Conservation (phyloP, 2,113 vertebrate genomes). For the Hyperopisus bebe region DNA sequence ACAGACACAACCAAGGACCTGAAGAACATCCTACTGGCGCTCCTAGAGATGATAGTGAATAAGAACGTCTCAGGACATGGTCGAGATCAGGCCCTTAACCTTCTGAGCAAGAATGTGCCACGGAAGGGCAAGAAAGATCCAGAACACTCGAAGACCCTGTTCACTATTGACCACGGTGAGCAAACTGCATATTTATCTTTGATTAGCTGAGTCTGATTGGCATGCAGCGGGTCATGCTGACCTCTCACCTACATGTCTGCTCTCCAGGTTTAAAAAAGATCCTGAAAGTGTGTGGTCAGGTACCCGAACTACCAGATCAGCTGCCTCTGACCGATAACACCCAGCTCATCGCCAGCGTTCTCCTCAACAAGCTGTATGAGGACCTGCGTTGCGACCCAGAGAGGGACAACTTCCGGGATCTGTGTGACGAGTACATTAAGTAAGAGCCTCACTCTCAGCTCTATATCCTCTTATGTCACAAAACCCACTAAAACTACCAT, state of each 20-base stretch:
- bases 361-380: slow-evolving; percentile 84
- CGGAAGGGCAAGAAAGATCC: slow-evolving; percentile 67
- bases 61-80: slow-evolving; percentile 88
- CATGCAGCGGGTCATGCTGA: not conserved
- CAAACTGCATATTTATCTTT: not conserved
- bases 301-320: slow-evolving; percentile 82
- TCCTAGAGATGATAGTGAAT: slow-evolving; percentile 82
- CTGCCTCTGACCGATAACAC: slow-evolving; percentile 87
- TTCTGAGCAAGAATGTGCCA: slow-evolving; percentile 86
- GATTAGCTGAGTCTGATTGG: not conserved
- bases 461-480: not conserved
- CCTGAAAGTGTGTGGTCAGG: slow-evolving; percentile 86
- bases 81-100: slow-evolving; percentile 85
- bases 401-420: slow-evolving; percentile 75
- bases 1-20: slow-evolving; percentile 81
- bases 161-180: slow-evolving; percentile 85
- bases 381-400: slow-evolving; percentile 88
- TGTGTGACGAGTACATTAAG: slow-evolving; percentile 89
- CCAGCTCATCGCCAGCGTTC: slow-evolving; percentile 83
- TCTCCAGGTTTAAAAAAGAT: slow-evolving; percentile 86
- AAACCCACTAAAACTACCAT: not conserved
- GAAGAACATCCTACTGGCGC: slow-evolving; percentile 70
- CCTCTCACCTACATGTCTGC: not conserved
- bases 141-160: slow-evolving; percentile 74
- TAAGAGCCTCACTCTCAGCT: slow-evolving; percentile 42